A percentile compares a stretch with the other conserved stretches of the same genome.
phyloP scores from a whole-genome alignment of 2,113 vertebrate species.

The Eidolon helvum region DNA sequence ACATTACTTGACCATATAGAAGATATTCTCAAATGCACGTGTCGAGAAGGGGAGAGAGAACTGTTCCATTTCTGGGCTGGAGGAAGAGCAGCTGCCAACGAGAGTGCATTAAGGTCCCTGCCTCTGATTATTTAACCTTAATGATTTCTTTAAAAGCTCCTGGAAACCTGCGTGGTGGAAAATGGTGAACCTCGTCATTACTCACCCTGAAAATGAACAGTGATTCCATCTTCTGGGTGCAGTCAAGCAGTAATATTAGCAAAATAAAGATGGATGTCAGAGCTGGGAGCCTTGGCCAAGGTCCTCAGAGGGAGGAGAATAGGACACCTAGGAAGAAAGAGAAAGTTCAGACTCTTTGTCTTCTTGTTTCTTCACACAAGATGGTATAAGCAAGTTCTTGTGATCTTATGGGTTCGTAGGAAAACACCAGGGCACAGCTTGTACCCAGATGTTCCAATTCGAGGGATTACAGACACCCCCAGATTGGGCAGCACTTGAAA shows the following conservation, averaged over 20 bases:
- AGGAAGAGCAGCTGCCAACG: not conserved
- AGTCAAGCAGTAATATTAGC: not conserved
- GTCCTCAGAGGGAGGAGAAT: not conserved
- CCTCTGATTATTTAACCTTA: not conserved
- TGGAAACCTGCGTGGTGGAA: not conserved
- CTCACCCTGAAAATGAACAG: not conserved
- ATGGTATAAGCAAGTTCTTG: not conserved
- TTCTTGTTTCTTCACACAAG: not conserved
- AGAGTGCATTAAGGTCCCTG: not conserved
- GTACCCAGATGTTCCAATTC: not conserved
- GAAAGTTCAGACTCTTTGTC: not conserved
- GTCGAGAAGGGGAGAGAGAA: not conserved
- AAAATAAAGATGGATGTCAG: not conserved
- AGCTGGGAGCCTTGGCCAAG: not conserved
- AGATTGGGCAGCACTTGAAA: not conserved
- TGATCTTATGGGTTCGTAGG: not conserved
- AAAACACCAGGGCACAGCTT: not conserved
- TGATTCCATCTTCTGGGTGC: not conserved
- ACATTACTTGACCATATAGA: not conserved
- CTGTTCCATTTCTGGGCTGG: not conserved
- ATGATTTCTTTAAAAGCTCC: constrained; percentile 49
- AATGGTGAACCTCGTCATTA: not conserved
- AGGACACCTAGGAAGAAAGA: not conserved
- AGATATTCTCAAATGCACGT: not conserved
- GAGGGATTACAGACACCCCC: not conserved